Conservation (phyloP, 2,888 invertebrate species). For the Melanargia galathea region DNA sequence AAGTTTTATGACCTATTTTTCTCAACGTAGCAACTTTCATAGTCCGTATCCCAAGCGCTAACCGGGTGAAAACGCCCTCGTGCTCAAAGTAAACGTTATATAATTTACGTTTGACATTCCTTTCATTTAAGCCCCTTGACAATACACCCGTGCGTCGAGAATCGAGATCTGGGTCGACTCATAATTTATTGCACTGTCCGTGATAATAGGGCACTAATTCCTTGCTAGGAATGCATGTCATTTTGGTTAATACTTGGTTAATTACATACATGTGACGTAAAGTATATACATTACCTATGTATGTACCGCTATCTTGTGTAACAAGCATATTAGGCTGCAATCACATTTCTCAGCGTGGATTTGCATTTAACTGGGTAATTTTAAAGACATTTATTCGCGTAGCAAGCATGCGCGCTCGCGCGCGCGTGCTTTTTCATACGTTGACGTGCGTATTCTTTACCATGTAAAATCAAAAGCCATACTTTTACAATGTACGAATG, state of each 20-base stretch:
- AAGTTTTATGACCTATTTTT: slow-evolving; percentile 2
- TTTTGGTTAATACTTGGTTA: not conserved
- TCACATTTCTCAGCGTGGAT: too few relatives aligned
- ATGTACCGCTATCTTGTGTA: too few relatives aligned
- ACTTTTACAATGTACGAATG: too few relatives aligned
- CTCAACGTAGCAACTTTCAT: not conserved
- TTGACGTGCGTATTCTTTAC: too few relatives aligned
- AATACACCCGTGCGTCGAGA: slow-evolving; percentile 21
- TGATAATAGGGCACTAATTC: slow-evolving; percentile 2
- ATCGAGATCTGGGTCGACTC: slow-evolving; percentile 27
- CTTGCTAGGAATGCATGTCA: not conserved
- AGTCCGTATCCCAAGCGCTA: slow-evolving; percentile 8
- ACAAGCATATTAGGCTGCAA: too few relatives aligned
- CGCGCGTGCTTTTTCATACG: too few relatives aligned
- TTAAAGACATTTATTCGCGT: too few relatives aligned
- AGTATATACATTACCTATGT: too few relatives aligned
- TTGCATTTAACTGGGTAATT: too few relatives aligned
- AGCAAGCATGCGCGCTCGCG: too few relatives aligned
- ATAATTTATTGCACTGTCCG: not conserved
- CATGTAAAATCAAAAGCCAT: too few relatives aligned
- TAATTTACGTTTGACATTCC: slow-evolving; percentile 24
- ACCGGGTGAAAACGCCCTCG: slow-evolving; percentile 7
- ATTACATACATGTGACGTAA: too few relatives aligned
- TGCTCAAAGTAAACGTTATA: slow-evolving; percentile 18
- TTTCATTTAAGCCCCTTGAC: slow-evolving; percentile 22